Conservation (phyloP, 2,888 invertebrate species). For the Spisula subtruncata region DNA sequence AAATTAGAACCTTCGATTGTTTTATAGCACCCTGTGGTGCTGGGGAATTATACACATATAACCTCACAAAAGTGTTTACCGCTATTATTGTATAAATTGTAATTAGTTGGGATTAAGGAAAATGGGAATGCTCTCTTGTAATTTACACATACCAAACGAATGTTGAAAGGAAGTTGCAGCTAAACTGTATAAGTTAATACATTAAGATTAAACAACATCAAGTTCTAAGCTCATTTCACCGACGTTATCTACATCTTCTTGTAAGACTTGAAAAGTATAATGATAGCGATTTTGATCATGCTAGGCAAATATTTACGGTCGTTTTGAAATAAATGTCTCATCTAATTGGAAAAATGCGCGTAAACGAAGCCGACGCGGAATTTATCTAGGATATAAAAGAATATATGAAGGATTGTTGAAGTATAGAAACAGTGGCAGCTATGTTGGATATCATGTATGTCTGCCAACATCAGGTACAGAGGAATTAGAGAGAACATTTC, state of each 20-base stretch:
- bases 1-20: no score
- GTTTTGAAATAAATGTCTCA: conserved; percentile 44
- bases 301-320: background rate
- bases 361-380: conserved; percentile 26
- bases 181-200: background rate
- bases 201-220: background rate
- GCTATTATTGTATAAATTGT: background rate
- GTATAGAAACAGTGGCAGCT: background rate
- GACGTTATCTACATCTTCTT: background rate
- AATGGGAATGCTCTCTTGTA: background rate
- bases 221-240: background rate
- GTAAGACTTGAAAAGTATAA: conserved; percentile 1
- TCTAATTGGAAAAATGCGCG: conserved; percentile 36
- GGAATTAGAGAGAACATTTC: conserved; percentile 7
- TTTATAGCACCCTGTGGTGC: no score
- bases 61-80: no score
- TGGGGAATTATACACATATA: no score
- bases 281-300: background rate
- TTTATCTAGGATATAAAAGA: conserved; percentile 28
- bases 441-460: background rate
- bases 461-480: conserved; percentile 27
- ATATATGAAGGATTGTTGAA: conserved; percentile 30
- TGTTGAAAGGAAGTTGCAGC: background rate
- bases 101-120: background rate
- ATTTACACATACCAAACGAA: background rate